Evolutionary conservation across 1,140 invertebrate species (phyloP), one percentile per base, ranked within the genome.

Genomic region (Contarinia nasturtii): DNA sequence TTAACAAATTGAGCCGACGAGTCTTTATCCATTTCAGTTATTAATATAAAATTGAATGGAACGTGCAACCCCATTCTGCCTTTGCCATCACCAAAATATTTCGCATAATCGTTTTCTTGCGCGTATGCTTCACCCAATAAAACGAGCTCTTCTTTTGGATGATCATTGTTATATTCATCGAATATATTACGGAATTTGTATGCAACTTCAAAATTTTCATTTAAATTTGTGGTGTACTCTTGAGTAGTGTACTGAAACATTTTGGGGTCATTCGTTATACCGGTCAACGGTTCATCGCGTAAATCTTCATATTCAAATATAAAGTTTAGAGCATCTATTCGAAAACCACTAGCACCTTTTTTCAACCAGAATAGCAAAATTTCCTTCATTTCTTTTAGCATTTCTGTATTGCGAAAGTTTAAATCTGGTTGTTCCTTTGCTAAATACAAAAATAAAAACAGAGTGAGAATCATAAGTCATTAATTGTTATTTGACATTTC

Each of bases 331-430:
- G 74, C 71, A 50, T 73, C 71, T 11, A 86, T 67, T 50, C 76
- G 65, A 54, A 85, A 84, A 27, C 82, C 82, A 58, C 78, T 76
- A 0, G 84, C 74, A 27, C 77, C 79, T 64, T 68, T 71, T 2
- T 73, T 63, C 12, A 86, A 50, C 82, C 82, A 86, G 57, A 80
- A 83, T 18, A 63, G 59, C 14, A 84, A 58, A 20, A 79, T 64
- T 18, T 76, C 75, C 58, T 73, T 46, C n/a, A 59, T 55, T 44
- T 40, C 21, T 2, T 45, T 17, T n/a, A n/a, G 65, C 54, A 81
- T 68, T 52, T 74, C 59, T n/a, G n/a, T 55, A 57, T 77, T 77
- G 7, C 65, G 56, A 52, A 67, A 77, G 57, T 82, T 79, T n/a
- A n/a, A n/a, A n/a, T n/a, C n/a, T n/a, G n/a, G n/a, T n/a, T n/a